phyloP scores from a whole-genome alignment of 2,888 invertebrate species.

The Xiphydria camelus region DNA sequence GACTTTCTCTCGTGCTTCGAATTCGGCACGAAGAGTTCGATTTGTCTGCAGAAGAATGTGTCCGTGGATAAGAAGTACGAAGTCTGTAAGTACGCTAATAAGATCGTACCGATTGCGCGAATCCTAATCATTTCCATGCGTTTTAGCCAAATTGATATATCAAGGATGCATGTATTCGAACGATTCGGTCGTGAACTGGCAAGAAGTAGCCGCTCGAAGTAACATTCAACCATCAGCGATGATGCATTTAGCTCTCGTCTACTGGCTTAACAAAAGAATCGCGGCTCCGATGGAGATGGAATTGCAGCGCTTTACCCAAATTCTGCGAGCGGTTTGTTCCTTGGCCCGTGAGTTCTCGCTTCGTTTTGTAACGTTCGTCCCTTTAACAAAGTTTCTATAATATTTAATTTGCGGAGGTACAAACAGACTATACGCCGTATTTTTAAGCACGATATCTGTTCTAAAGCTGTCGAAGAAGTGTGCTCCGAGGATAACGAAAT shows the following conservation, averaged over 20 bases:
- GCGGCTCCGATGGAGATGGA: slow-evolving; percentile 62
- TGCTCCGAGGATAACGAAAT: slow-evolving; percentile 70
- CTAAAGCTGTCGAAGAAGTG: slow-evolving; percentile 59
- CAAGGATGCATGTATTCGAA: slow-evolving; percentile 55
- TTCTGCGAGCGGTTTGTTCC: slow-evolving; percentile 69
- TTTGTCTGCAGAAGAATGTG: slow-evolving; percentile 56
- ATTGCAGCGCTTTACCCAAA: slow-evolving; percentile 69
- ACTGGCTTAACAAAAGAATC: slow-evolving; percentile 66
- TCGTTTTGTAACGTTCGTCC: background rate
- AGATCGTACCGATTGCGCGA: background rate
- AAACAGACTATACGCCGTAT: too few species aligned
- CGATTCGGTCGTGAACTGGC: slow-evolving; percentile 52
- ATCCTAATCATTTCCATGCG: background rate
- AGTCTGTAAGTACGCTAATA: slow-evolving; percentile 41
- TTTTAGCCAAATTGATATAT: slow-evolving; percentile 54
- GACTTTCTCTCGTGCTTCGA: slow-evolving; percentile 55
- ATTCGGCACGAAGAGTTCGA: slow-evolving; percentile 38
- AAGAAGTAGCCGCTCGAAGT: slow-evolving; percentile 56
- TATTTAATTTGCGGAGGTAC: background rate
- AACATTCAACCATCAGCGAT: slow-evolving; percentile 68
- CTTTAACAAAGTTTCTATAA: background rate
- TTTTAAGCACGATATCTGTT: slow-evolving; percentile 21
- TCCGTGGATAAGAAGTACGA: slow-evolving; percentile 53
- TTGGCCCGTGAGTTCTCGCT: slow-evolving; percentile 58
- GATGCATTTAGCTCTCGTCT: slow-evolving; percentile 71